These are phyloP conservation scores for Poliocrania exsul DNA, from an alignment of 2,797 vertebrate species.

Conservation along the genomic window DNA sequence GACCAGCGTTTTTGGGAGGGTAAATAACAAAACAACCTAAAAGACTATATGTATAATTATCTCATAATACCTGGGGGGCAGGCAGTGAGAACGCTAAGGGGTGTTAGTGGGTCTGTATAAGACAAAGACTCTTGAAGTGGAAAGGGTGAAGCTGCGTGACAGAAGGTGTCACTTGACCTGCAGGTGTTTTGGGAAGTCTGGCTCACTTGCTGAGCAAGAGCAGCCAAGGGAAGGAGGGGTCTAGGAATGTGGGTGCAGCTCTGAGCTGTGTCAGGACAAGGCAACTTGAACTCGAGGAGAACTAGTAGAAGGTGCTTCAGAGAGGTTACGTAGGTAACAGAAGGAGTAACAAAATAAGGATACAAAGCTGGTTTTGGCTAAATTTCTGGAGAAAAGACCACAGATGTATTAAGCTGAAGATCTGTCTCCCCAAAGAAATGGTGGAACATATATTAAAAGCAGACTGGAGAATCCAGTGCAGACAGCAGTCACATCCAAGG, in stretches of 20 bases:
- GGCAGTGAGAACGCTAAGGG: slow-evolving; percentile 3
- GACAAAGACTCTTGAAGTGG: background rate
- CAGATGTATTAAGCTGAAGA: slow-evolving; percentile 34
- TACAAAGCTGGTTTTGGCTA: slow-evolving; percentile 58
- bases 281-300: slow-evolving; percentile 37
- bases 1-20: background rate
- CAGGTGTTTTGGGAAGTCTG: background rate
- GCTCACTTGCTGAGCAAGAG: slow-evolving; percentile 25
- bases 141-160: background rate
- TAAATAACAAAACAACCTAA: background rate
- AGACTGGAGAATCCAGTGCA: slow-evolving; percentile 48
- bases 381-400: slow-evolving; percentile 38
- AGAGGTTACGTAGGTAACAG: slow-evolving; percentile 30
- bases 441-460: slow-evolving; percentile 5
- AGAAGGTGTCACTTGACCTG: slow-evolving; percentile 27
- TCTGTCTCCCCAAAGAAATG: slow-evolving; percentile 19
- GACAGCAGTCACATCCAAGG: slow-evolving; percentile 21
- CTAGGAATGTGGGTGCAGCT: slow-evolving; percentile 35
- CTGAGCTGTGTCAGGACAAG: slow-evolving; percentile 46
- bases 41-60: slow-evolving; percentile 30
- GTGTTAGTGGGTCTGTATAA: slow-evolving; percentile 1
- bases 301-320: slow-evolving; percentile 65
- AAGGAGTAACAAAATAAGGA: slow-evolving; percentile 58
- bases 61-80: slow-evolving; percentile 28
- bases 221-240: background rate